phyloP scores from a whole-genome alignment of 2,888 invertebrate genomes.

The Meiosimyza platycephala region DNA sequence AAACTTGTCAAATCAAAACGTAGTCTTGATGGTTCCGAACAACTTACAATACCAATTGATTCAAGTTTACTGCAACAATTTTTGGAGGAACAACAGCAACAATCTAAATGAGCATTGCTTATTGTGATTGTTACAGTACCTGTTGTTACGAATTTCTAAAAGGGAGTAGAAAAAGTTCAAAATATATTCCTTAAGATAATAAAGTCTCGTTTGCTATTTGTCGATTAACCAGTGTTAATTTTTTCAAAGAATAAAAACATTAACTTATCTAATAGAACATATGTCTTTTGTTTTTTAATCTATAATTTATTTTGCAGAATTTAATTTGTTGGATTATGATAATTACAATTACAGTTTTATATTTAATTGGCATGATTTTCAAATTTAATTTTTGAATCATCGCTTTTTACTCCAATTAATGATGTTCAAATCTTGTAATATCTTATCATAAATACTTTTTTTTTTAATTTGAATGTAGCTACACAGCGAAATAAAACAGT shows the following conservation, averaged over 20 bases:
- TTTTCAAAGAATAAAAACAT: neutral
- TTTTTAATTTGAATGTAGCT: conserved; percentile 16
- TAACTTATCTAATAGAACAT: conserved; percentile 28
- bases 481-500: conserved; percentile 19
- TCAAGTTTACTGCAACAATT: conserved; percentile 81
- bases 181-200: too few relatives aligned
- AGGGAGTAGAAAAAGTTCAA: too few relatives aligned
- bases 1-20: conserved; percentile 87
- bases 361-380: conserved; percentile 30
- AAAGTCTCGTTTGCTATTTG: too few relatives aligned
- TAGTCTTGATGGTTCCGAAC: conserved; percentile 84
- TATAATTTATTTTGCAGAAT: conserved; percentile 2
- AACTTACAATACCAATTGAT: conserved; percentile 83
- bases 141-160: too few relatives aligned
- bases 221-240: too few relatives aligned
- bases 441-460: neutral
- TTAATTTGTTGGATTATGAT: conserved; percentile 23
- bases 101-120: neutral
- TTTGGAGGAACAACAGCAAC: conserved; percentile 69
- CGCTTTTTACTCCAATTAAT: neutral
- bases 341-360: conserved; percentile 37
- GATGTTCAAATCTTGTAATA: neutral
- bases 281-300: conserved; percentile 30
- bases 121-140: too few relatives aligned
- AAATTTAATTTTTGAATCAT: neutral